Conservation (phyloP, 64 coral and sea anemone genomes). For the Stichodactyla mertensii region DNA sequence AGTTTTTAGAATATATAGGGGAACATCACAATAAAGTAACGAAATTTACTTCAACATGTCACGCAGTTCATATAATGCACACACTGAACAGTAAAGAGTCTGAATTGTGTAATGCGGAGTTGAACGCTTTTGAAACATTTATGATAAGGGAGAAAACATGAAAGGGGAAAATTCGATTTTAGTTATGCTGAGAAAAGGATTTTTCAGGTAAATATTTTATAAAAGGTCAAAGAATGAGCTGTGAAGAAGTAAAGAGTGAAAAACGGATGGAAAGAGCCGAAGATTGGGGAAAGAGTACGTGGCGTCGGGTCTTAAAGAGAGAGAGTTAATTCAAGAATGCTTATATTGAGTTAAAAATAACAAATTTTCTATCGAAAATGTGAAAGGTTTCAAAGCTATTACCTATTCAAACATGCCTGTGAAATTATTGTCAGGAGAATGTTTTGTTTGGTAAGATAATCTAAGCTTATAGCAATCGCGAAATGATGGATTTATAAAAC, state of each 20-base stretch:
- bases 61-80: neutral
- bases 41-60: neutral
- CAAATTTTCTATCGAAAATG: neutral
- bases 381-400: neutral
- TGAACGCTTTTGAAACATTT: neutral
- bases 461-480: neutral
- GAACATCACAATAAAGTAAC: neutral
- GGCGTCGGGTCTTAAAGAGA: neutral
- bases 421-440: neutral
- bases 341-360: neutral
- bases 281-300: neutral
- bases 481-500: neutral
- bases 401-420: neutral
- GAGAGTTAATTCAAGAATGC: neutral
- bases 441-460: neutral
- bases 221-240: neutral
- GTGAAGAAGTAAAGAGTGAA: neutral
- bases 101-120: neutral
- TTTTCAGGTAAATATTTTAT: neutral
- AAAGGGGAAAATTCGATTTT: neutral
- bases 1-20: neutral
- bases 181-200: neutral
- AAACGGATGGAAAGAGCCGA: neutral
- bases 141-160: neutral
- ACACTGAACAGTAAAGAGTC: neutral